A percentile compares a stretch with the other conserved stretches of the same genome.
Evolutionary conservation across 30 jellyfish, hydroid and myxozoan genomes (phyloP).

Genomic region (Hydractinia echinata): DNA sequence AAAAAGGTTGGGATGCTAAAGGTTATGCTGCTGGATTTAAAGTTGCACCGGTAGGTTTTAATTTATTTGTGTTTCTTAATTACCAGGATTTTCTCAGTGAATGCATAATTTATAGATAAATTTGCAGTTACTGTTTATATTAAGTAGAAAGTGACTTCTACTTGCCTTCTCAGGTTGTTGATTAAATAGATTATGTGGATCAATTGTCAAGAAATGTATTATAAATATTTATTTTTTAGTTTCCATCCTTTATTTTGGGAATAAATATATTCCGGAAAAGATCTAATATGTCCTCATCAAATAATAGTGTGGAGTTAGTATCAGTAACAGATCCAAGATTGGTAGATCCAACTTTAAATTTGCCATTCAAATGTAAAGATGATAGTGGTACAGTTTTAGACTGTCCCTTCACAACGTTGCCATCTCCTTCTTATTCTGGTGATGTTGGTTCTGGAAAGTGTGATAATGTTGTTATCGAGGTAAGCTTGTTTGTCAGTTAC

Average conservation of each 20-base stretch:
- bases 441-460: conserved; percentile 47
- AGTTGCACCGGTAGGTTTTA: conserved; percentile 75
- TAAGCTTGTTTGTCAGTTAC: conserved; percentile 13
- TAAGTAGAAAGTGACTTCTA: no score
- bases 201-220: neutral
- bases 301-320: neutral
- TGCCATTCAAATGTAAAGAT: conserved; percentile 62
- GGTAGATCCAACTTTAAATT: conserved; percentile 40
- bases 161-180: no score
- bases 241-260: conserved; percentile 23
- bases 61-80: no score
- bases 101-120: no score
- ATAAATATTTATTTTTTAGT: neutral
- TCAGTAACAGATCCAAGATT: conserved; percentile 30
- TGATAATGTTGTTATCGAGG: conserved; percentile 61
- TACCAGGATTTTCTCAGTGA: no score
- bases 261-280: neutral
- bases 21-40: conserved; percentile 63
- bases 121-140: no score
- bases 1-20: conserved; percentile 46
- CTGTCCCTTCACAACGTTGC: conserved; percentile 57
- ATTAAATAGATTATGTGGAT: no score
- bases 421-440: conserved; percentile 47
- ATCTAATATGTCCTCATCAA: conserved; percentile 1
- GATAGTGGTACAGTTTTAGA: conserved; percentile 65